A percentile compares a stretch with the other conserved stretches of the same genome.
These are phyloP conservation scores for Xiphorhynchus erythropygius DNA, from an alignment of 2,797 vertebrate species.

Conservation along the genomic window DNA sequence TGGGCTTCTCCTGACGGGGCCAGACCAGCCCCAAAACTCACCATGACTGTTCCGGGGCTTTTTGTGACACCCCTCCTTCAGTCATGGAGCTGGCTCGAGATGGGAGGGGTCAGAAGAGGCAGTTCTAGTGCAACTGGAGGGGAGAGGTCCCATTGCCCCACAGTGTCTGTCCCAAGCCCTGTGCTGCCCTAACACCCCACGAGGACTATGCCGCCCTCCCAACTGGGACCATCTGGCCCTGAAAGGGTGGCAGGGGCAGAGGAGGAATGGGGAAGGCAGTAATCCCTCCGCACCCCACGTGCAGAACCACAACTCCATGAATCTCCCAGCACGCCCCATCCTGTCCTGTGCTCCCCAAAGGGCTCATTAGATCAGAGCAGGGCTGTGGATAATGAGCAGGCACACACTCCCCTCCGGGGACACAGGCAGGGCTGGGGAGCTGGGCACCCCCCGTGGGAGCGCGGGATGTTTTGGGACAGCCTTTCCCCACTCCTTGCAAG, in stretches of 20 bases:
- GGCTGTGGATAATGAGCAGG: not conserved
- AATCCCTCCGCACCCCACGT: not conserved
- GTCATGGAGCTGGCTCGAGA: not conserved
- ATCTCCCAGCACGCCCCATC: not conserved
- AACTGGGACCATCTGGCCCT: rapidly evolving
- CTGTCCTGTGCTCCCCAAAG: not conserved
- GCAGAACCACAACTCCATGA: not conserved
- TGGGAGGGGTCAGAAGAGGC: not conserved
- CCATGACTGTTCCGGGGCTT: not conserved
- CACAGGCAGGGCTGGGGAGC: not conserved
- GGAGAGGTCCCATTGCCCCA: not conserved
- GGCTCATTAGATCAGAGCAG: constrained; percentile 4
- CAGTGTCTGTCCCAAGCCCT: not conserved
- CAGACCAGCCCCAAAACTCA: not conserved
- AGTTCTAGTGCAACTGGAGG: not conserved
- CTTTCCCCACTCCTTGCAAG: not conserved
- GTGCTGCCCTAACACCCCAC: rapidly evolving
- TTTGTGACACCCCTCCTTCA: not conserved
- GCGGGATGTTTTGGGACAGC: rapidly evolving
- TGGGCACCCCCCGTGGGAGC: not conserved
- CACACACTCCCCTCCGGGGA: rapidly evolving
- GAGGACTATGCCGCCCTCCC: not conserved
- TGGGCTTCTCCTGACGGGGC: not conserved
- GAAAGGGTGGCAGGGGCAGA: rapidly evolving
- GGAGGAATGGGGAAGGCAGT: not conserved